Evolutionary conservation across 2,113 vertebrate genomes (phyloP), one percentile per base, ranked within the genome.

Genomic region (Cathartes aura): DNA sequence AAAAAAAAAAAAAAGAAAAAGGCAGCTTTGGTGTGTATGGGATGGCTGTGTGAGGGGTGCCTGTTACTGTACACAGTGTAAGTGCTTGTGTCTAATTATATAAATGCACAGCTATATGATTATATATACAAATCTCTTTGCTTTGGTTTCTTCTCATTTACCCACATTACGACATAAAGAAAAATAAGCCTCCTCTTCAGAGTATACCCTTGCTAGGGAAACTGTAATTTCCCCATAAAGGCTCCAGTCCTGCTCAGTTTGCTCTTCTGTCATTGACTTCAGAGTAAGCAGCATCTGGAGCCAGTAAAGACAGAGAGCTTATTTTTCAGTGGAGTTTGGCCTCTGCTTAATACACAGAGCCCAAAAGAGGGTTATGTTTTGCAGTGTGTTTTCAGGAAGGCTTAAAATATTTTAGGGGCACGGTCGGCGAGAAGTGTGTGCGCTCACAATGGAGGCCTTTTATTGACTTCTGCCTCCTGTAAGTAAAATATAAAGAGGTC

Each of bases 11-110:
- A 40, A 50, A 55, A 29, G 20, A 62, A 45, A 21, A 56, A 74
- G 13, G 58, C 86, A 82, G 81, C 93, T 97, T 97, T 97, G 86
- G 91, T 68, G 82, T 83, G 43, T 64, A 59, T 96, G 89, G 85
- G 97, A 96, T 97, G 96, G 89, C 95, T 98, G 87, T 97, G 79
- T 96, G 95, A 97, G 94, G 95, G 94, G 81, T 95, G 94, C 93
- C 96, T 97, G 93, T 98, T 97, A 97, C 94, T 96, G 92, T 97
- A 96, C 78, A 80, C 91, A 95, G 81, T 74, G 83, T 79, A 96
- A 98, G 87, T 95, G 90, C 92, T 97, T 97, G 58, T 97, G 84
- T 93, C 91, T 98, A 98, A 98, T 98, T 98, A 97, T 89, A 96
- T 98, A 97, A 98, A 98, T 97, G 97, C 71, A 93, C 55, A 93